phyloP scores from a whole-genome alignment of 2,797 vertebrate genomes.

The Microctenopoma stevenorrisi region DNA sequence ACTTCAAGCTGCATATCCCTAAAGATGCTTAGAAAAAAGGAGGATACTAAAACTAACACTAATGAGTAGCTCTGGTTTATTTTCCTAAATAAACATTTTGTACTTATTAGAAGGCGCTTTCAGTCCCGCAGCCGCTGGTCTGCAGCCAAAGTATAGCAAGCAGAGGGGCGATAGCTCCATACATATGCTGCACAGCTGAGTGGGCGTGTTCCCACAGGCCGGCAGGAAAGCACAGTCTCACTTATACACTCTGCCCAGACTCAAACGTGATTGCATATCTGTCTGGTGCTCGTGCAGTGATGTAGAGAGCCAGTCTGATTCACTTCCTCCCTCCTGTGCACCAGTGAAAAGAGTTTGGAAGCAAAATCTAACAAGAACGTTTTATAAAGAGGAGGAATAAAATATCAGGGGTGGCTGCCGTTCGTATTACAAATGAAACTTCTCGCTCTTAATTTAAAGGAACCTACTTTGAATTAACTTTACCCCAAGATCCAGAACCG shows the following conservation, averaged over 20 bases:
- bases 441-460: constrained; percentile 16
- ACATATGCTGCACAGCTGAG: constrained; percentile 72
- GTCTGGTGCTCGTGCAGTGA: constrained; percentile 52
- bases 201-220: constrained; percentile 61
- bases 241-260: constrained; percentile 52
- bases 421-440: constrained; percentile 18
- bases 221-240: constrained; percentile 62
- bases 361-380: constrained; percentile 41
- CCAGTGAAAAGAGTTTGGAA: constrained; percentile 37
- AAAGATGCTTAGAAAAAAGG: constrained; percentile 3
- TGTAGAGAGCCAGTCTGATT: constrained; percentile 56
- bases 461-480: neutral
- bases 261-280: constrained; percentile 57
- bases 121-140: constrained; percentile 39
- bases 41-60: constrained; percentile 11
- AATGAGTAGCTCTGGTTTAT: constrained; percentile 9
- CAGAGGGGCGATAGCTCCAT: constrained; percentile 34
- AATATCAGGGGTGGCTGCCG: neutral
- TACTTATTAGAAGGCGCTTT: constrained; percentile 26
- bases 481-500: constrained; percentile 23
- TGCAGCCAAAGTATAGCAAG: constrained; percentile 56
- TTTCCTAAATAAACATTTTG: constrained; percentile 23
- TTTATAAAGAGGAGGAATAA: constrained; percentile 22
- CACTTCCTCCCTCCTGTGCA: constrained; percentile 34
- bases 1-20: constrained; percentile 4